Evolutionary conservation across 2,888 invertebrate genomes (phyloP).

Genomic region (Coronaproctus castanopsis): DNA sequence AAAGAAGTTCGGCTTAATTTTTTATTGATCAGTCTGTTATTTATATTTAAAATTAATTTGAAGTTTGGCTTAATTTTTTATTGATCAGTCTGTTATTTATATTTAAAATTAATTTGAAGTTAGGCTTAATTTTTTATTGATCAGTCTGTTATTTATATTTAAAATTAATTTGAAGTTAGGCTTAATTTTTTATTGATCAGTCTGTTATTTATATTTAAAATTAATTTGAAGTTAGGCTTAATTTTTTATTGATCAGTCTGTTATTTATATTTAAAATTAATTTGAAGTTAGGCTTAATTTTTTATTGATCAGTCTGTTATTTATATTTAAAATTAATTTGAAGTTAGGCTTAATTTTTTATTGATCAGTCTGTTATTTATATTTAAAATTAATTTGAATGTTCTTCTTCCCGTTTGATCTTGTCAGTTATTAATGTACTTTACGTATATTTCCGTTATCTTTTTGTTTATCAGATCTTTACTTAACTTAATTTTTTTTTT

Average conservation of each 20-base stretch:
- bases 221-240: neutral
- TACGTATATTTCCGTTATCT: neutral
- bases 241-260: neutral
- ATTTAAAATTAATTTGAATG: neutral
- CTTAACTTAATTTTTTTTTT: neutral
- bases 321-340: neutral
- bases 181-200: neutral
- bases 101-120: neutral
- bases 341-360: neutral
- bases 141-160: neutral
- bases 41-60: neutral
- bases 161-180: neutral
- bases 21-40: neutral
- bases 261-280: neutral
- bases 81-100: neutral
- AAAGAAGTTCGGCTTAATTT: neutral
- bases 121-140: neutral
- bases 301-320: neutral
- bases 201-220: neutral
- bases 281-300: neutral
- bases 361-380: neutral
- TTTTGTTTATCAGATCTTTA: neutral
- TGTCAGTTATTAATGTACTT: neutral
- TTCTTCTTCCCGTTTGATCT: neutral
- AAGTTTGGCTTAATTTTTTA: neutral